Base-by-base conservation (phyloP, 2,888 invertebrate species). In the Cheilosia scutellata region DNA sequence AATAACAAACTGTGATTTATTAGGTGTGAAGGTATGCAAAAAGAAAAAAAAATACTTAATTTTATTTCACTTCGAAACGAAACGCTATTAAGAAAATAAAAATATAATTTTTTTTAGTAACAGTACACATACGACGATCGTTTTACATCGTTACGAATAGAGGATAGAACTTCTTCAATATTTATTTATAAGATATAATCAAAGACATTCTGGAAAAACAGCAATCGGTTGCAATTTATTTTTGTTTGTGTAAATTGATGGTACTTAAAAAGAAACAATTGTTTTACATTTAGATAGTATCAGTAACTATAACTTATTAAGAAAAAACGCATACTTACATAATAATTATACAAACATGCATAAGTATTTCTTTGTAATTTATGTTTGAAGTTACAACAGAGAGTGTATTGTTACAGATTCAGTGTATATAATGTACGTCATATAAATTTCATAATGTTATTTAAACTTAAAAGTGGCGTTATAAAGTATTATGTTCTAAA, bases 1-100 rank as follows among this genome's bases (percentile, higher is more conserved):
- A 79, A 87, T 83, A 87, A 83, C 86, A 87, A 88, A 87, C 88
- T 88, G 88, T 88, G 88, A 88, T 88, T 87, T 84, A 79, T 82
- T 83, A 87, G 77, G 82, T 82, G 87, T 88, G 87, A 84, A 86
- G 82, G 44, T 49, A 86, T 57, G 57, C 77, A 70, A 79, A 60
- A 27, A 63, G 49, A 62, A 75, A 31, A 68, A 5, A 13, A 51
- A 42, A 9, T 29, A 55, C n/a, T 37, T 53, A 25, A 66, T 20
- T n/a, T 42, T 53, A 49, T 51, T 77, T 13, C 13, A 57, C 57
- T 79, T 74, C 80, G 60, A 72, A 72, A 72, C 66, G 76, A 83
- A 82, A 72, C 60, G 33, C 27, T 25, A 77, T 51, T 7, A 40
- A 57, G 65, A 33, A 40, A 76, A 57, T 57, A 20, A 33, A 40